Evolutionary conservation across 2,797 vertebrate genomes (phyloP).

Genomic region (Thalassophryne amazonica): DNA sequence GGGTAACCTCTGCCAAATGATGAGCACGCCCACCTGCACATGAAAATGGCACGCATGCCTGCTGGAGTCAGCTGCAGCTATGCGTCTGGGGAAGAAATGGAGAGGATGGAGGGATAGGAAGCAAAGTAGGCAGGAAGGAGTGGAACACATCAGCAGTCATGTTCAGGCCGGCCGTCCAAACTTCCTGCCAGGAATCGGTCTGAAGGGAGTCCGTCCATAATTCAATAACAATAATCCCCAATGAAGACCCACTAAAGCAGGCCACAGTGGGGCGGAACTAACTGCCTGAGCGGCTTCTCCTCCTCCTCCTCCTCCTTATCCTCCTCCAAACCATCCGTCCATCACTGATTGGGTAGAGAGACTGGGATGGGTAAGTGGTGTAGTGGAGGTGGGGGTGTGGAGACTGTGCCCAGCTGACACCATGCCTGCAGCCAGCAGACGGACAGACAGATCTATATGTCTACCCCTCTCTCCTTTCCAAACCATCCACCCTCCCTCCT

Average conservation of each 20-base stretch:
- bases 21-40: constrained; percentile 1
- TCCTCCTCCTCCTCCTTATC: constrained; percentile 3
- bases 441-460: constrained; percentile 25
- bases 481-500: constrained; percentile 14
- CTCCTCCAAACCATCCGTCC: constrained; percentile 39
- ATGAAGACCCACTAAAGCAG: constrained; percentile 73
- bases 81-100: neutral
- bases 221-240: constrained; percentile 83
- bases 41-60: constrained; percentile 1
- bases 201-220: constrained; percentile 67
- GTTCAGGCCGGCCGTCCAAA: constrained; percentile 43
- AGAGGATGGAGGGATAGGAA: neutral
- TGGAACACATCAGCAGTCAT: constrained; percentile 54
- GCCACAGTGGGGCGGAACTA: constrained; percentile 61
- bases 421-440: constrained; percentile 53
- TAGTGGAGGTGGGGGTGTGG: constrained; percentile 28
- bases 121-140: constrained; percentile 3
- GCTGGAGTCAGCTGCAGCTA: neutral
- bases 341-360: constrained; percentile 46
- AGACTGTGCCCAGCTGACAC: constrained; percentile 74
- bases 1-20: constrained; percentile 36
- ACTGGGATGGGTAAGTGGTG: constrained; percentile 24
- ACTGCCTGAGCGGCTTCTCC: constrained; percentile 53
- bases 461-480: constrained; percentile 12
- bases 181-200: constrained; percentile 54